Percentiles rank a stretch among this genome's conserved stretches.
Evolutionary conservation across 2,113 vertebrate species (phyloP).

Genomic region (Machaerirhynchus nigripectus): DNA sequence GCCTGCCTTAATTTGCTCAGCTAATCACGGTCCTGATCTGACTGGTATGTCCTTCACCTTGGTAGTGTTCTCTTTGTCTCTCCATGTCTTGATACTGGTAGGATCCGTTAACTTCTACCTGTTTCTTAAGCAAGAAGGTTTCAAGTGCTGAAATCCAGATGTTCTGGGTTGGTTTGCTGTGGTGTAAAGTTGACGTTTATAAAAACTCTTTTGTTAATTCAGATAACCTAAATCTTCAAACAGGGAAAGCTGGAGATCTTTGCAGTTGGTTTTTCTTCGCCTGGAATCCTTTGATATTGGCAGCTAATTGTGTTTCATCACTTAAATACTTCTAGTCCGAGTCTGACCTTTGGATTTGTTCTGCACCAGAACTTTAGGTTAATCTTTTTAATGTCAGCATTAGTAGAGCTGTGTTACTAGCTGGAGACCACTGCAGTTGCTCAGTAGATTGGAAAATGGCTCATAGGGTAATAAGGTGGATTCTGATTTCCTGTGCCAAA

Average conservation of each 20-base stretch:
- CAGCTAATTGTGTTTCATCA: background rate
- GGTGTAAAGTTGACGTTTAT: background rate
- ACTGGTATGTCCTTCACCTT: background rate
- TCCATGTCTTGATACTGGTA: background rate
- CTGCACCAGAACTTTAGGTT: background rate
- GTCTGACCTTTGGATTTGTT: background rate
- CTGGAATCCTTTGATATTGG: background rate
- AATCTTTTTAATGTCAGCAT: background rate
- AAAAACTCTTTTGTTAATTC: background rate
- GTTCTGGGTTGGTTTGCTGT: background rate
- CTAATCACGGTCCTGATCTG: background rate
- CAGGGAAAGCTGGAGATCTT: background rate
- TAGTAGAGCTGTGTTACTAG: background rate
- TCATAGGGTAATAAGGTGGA: background rate
- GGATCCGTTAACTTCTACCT: background rate
- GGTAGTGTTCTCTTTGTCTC: background rate
- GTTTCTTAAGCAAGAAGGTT: background rate
- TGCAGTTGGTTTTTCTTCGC: background rate
- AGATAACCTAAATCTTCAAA: background rate
- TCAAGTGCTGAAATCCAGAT: background rate
- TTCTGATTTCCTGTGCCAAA: background rate
- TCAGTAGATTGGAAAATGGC: background rate
- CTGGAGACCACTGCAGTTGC: background rate
- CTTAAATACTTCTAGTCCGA: background rate
- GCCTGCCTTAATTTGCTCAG: background rate